A percentile compares a stretch with the other conserved stretches of the same genome.
Evolutionary conservation across 2,888 invertebrate genomes (phyloP).

Genomic region (Petrolisthes cinctipes): DNA sequence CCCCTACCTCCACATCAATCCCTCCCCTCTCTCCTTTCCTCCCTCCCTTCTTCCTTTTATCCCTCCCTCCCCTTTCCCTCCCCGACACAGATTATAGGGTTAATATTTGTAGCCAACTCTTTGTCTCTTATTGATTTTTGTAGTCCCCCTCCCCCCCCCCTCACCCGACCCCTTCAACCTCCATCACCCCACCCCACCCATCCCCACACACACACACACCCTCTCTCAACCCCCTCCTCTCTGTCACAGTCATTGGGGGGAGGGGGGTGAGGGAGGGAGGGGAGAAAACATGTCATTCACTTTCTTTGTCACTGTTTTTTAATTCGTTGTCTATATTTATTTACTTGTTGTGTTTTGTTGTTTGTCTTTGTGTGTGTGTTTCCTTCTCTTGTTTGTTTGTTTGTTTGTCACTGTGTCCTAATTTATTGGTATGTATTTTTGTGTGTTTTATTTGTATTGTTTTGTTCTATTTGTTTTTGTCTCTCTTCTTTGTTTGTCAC

Average conservation of each 20-base stretch:
- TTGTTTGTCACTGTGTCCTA: no score
- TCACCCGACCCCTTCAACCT: background rate
- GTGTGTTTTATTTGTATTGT: no score
- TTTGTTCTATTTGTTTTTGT: no score
- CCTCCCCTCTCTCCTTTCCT: background rate
- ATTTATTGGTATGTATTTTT: no score
- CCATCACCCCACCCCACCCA: background rate
- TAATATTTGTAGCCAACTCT: constrained; percentile 59
- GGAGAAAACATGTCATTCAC: background rate
- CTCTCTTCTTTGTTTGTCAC: no score
- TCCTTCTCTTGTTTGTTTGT: no score
- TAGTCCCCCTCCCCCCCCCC: constrained; percentile 6
- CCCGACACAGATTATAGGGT: constrained; percentile 58
- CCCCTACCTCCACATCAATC: background rate
- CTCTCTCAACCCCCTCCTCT: constrained; percentile 27
- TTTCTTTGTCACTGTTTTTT: constrained; percentile 18
- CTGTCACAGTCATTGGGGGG: constrained; percentile 43
- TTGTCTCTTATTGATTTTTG: constrained; percentile 59
- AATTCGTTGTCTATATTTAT: constrained; percentile 22
- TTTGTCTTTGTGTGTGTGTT: no score
- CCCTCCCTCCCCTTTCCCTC: background rate
- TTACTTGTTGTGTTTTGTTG: background rate
- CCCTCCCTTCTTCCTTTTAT: background rate
- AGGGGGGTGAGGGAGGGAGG: background rate
- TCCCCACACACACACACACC: background rate